Base-by-base conservation (phyloP, 1,140 invertebrate species). In the Contarinia nasturtii region DNA sequence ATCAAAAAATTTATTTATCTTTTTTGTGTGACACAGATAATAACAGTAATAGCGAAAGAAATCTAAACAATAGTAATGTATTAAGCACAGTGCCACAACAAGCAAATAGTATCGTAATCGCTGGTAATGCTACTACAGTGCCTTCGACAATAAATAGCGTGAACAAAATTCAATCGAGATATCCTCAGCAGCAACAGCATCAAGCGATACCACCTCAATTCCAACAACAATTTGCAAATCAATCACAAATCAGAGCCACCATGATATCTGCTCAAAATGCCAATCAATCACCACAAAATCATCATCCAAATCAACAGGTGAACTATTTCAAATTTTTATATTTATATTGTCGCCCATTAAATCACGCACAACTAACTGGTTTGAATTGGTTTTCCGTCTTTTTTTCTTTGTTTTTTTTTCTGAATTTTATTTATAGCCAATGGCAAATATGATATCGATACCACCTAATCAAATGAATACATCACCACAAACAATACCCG, bases 181-280 rank as follows among this genome's bases (percentile, higher is more conserved):
- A 18, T 20, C 18, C 41, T 8, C 60, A 57, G 7, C 51, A 55
- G 11, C 52, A 53, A 8, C 60, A 59, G 15, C 58, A 57, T 22
- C 51, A 48, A 17, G 22, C 7, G 14, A 12, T 17, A 43, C 7
- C 18, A 33, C 43, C 21, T 41, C 43, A 44, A 53, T 21, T 22
- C 10, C 43, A 44, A 20, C 43, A 44, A 17, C 43, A 44, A 14
- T 21, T n/a, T 38, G 14, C 12, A 12, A 14, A 38, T 5, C 36
- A 38, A 38, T 17, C 12, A 17, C 12, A 38, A 38, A 38, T 38
- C 12, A 38, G 17, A n/a, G 27, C 27, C 27, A 27, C 27, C 27
- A 27, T 27, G 27, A 27, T 27, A 27, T 27, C 27, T 27, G 27
- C 27, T 27, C 27, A 27, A 27, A 27, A 27, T 27, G 27, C 27